phyloP scores from a whole-genome alignment of 2,113 vertebrate species.

The Carassius carassius region DNA sequence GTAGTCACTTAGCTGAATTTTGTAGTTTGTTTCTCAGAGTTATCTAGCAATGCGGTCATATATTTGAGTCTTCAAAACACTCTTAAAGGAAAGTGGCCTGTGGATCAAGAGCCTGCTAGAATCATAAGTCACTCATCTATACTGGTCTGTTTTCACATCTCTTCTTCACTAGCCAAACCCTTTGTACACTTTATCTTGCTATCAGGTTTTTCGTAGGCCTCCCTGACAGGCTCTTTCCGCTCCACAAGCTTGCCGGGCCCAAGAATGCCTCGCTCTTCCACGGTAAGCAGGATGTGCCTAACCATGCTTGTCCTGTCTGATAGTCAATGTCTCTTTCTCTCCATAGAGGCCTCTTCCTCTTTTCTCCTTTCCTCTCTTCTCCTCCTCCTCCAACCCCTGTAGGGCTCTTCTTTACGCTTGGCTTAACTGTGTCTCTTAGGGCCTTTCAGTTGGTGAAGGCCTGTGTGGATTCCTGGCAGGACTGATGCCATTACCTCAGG shows the following conservation, averaged over 20 bases:
- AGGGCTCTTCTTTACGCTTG: constrained; percentile 45
- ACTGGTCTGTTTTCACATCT: constrained; percentile 5
- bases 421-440: constrained; percentile 31
- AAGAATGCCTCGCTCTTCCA: constrained; percentile 17
- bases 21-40: constrained; percentile 8
- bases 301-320: constrained; percentile 54
- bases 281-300: constrained; percentile 45
- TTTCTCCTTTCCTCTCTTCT: constrained; percentile 1
- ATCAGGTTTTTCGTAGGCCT: constrained; percentile 20
- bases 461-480: constrained; percentile 19
- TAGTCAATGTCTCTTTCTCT: constrained; percentile 46
- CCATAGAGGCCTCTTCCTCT: constrained; percentile 11
- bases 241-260: constrained; percentile 6
- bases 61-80: constrained; percentile 20
- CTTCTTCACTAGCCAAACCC: not conserved
- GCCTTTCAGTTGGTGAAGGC: not conserved
- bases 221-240: constrained; percentile 33
- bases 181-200: constrained; percentile 6
- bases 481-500: constrained; percentile 29
- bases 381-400: constrained; percentile 20
- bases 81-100: not conserved
- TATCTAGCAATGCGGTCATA: not conserved
- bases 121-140: constrained; percentile 15
- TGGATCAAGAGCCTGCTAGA: constrained; percentile 17
- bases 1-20: constrained; percentile 3